Evolutionary conservation across 2,797 vertebrate genomes (phyloP).

Genomic region (Scarus forsteni): DNA sequence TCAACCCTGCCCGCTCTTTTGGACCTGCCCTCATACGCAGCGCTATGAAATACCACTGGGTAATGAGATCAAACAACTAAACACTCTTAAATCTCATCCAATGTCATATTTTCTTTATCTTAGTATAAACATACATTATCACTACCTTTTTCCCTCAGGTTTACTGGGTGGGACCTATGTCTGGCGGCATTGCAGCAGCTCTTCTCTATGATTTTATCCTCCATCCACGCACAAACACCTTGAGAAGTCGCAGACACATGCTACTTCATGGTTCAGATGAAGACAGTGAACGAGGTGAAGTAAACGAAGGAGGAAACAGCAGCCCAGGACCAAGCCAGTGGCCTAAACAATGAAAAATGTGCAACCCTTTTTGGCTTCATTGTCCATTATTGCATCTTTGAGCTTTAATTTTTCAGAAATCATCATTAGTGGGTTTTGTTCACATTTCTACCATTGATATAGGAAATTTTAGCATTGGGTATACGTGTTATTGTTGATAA

Average conservation of each 20-base stretch:
- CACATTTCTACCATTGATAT: no score
- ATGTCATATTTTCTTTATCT: not conserved
- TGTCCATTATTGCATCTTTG: not conserved
- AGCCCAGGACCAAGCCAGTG: constrained; percentile 49
- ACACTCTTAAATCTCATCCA: not conserved
- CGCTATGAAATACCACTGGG: constrained; percentile 27
- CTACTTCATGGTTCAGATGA: constrained; percentile 83
- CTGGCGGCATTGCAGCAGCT: constrained; percentile 86
- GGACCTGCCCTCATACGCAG: constrained; percentile 38
- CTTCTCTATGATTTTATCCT: constrained; percentile 90
- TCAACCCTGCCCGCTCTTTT: constrained; percentile 44
- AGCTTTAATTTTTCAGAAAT: not conserved
- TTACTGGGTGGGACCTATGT: constrained; percentile 91
- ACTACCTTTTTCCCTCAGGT: constrained; percentile 78
- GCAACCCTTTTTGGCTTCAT: not conserved
- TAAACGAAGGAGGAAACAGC: constrained; percentile 11
- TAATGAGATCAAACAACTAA: constrained; percentile 1
- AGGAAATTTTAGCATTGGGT: no score
- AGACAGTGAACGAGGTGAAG: constrained; percentile 63
- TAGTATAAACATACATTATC: not conserved
- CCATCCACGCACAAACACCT: constrained; percentile 75
- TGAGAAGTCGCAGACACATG: constrained; percentile 76
- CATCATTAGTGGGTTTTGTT: constrained; percentile 2
- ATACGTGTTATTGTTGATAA: no score
- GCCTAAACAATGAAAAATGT: constrained; percentile 45